Base-by-base conservation (phyloP, 2,888 invertebrate genomes). In the Athrips mouffetella region DNA sequence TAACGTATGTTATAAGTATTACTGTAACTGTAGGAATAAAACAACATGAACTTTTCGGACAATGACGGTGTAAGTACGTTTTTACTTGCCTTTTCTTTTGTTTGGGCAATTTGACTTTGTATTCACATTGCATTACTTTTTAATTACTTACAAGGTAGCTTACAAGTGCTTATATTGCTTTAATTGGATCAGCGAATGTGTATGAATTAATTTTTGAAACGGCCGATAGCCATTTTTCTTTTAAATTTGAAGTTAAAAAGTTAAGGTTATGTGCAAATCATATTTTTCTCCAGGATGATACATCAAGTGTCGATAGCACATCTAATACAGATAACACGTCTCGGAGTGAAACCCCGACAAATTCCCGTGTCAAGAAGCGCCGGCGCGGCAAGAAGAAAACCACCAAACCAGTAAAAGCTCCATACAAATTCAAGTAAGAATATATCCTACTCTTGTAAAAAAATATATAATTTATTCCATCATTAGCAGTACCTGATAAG, bases 291-390 rank as follows among this genome's bases (percentile, higher is more conserved):
- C 16, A 89, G 89, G 89, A 95, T 78, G 95, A 96, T 72, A 93
- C 94, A 45, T 94, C 93, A 3, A 95, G 95, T 71, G 92, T 94
- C 48, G 93, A 93, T 52, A 96, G 95, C 70, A 93, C 93, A 18
- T 93, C 94, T 2, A 94, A 94, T 15, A 94, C 94, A 20, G 94
- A 94, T 67, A 95, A 93, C 60, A 93, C 94, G 30, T 93, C 94
- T 44, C 88, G 94, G 35, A 95, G 95, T 77, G 95, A 94, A 64
- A 95, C 95, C 16, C 95, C 96, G 1, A 94, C 94, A 8, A 92
- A 92, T 56, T 89, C 91, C 39, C 86, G 91, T 27, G 90, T 90
- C 1, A 86, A 89, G 31, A 89, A 89, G 67, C 88, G 89, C 8
- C 72, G 89, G 54, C 83, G 91, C 37, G 90, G 92, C 57, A 88